Base-by-base conservation (phyloP, 2,888 invertebrate genomes). In the Catonia carolina region DNA sequence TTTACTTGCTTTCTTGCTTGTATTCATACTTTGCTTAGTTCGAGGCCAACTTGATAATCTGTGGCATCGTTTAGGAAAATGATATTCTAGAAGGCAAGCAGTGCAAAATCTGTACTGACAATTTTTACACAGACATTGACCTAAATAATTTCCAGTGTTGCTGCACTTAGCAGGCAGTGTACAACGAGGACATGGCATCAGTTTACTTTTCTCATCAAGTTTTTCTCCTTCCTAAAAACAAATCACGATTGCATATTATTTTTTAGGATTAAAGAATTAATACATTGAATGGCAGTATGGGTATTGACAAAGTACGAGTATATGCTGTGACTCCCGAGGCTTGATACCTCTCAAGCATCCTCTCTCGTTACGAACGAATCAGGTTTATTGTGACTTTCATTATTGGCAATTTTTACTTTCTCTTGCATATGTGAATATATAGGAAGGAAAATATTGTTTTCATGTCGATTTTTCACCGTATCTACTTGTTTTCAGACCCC, bases 171-270 rank as follows among this genome's bases (percentile, higher is more conserved):
- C 56, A 5, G 62, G 60, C 1, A 55, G 50, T 10, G 53, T 56
- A 56, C 70, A 71, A 33, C 61, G 61, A 5, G 68, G 67, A 57
- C 70, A 70, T 14, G 55, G 62, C 39, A 67, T 58, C 27, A 69
- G 56, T 48, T 59, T 62, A 42, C 67, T 65, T 22, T 67, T 67
- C 47, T 61, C 56, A 53, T 65, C 63, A 22, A 70, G 58, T 36
- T 62, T 64, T 23, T 58, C 56, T 22, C 61, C 67, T 57, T 65
- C 67, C 66, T 67, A 60, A 14, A 63, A 60, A n/a, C 17, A 47
- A 42, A 47, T 37, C 8, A 4, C n/a, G 5, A 37, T 15, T 37
- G 3, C 37, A 37, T 17, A 3, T 15, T 37, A 37, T 15, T 15
- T 37, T 5, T 8, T 37, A 4, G 37, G 12, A 33, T 8, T 12